A percentile compares a stretch with the other conserved stretches of the same genome.
phyloP scores from a whole-genome alignment of 2,797 vertebrate species.

The Neosalanx taihuensis region DNA sequence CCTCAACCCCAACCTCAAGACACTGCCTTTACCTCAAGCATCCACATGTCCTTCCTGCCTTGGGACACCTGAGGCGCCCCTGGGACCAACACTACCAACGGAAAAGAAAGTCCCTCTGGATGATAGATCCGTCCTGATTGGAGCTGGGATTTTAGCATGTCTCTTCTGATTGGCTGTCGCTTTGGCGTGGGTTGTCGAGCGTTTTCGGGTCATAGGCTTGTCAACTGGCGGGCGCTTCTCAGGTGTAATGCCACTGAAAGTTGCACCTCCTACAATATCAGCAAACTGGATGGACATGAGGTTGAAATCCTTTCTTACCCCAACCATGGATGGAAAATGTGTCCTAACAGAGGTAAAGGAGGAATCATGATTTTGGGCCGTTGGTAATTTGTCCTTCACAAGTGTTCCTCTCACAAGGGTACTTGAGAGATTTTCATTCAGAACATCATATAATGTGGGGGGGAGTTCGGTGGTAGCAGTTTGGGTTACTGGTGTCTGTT shows the following conservation, averaged over 20 bases:
- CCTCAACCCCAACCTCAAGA: not conserved
- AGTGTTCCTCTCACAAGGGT: conserved; percentile 42
- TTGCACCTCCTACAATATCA: conserved; percentile 53
- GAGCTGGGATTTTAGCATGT: not conserved
- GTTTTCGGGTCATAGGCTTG: not conserved
- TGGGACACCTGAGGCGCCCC: not conserved
- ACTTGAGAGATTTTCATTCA: conserved; percentile 27
- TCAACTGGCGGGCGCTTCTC: not conserved
- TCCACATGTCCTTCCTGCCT: not conserved
- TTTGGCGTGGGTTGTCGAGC: not conserved
- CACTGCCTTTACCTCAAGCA: not conserved
- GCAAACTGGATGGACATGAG: conserved; percentile 26
- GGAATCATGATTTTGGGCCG: not conserved
- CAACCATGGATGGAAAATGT: conserved; percentile 2
- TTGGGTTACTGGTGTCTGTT: no score
- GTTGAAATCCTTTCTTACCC: not conserved
- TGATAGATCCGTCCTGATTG: not conserved
- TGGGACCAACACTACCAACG: not conserved
- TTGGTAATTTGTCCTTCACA: conserved; percentile 8
- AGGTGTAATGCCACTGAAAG: conserved; percentile 34
- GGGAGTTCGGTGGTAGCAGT: not conserved
- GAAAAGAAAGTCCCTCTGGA: not conserved
- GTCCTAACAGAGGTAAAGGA: not conserved
- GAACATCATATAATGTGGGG: not conserved
- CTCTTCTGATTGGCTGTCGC: not conserved